Base-by-base conservation (phyloP, 2,888 invertebrate genomes). In the Lissonota sp. region DNA sequence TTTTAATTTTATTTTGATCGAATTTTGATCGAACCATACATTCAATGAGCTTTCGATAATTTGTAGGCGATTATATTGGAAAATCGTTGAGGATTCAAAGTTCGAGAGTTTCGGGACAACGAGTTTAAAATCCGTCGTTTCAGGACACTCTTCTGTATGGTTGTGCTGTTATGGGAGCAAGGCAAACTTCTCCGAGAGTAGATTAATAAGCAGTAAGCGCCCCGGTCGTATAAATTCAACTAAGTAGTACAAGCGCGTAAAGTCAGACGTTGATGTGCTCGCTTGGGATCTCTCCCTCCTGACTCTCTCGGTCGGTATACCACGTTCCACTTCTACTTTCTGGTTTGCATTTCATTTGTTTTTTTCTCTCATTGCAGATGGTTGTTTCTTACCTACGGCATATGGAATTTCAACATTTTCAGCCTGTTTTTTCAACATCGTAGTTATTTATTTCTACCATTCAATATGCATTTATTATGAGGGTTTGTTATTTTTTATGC, bases 231-330 rank as follows among this genome's bases (percentile, higher is more conserved):
- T 80, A 80, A 84, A 84, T 83, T 80, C 67, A 76, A 60, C 76
- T 75, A 82, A 84, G 84, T 84, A 83, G 84, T 83, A 76, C 63
- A 39, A 69, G 67, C 67, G 70, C 76, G 67, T 84, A 64, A 71
- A 84, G 84, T 84, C 84, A 80, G 82, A 66, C 82, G 60, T 49
- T 49, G 70, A 67, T 57, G 71, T 71, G 39, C 69, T 14, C 40
- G 58, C 55, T 53, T 26, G 26, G 26, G 26, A 26, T 26, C 26
- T 10, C 49, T n/a, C 53, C 26, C 60, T 26, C 12, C 53, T 12
- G 26, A 3, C 12, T n/a, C 26, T 62, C 46, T 6, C 37, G 12
- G 40, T 16, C 64, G 40, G 40, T 70, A 58, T 57, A 51, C 63
- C 26, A 44, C 51, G 26, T 58, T 71, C 46, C 5, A 39, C 64